Evolutionary conservation across 2,113 vertebrate genomes (phyloP).

Genomic region (Elephas maximus): DNA sequence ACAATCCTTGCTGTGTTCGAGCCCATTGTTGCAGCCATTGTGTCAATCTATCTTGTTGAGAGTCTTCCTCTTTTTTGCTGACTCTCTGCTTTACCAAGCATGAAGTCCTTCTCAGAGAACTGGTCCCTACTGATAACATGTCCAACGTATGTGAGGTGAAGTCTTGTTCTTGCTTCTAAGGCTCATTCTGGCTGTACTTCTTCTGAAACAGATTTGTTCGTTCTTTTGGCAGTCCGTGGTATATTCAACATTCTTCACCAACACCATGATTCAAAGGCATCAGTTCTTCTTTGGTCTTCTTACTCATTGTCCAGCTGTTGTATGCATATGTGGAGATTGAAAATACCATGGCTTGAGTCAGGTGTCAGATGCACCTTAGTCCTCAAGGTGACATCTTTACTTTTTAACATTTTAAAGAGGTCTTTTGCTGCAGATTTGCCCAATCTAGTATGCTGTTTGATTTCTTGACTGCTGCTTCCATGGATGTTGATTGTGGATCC

Average conservation of each 20-base stretch:
- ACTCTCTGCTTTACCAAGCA: not conserved
- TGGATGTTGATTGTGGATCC: not conserved
- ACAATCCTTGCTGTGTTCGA: too few species aligned
- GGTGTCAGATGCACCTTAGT: not conserved
- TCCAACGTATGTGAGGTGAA: not conserved
- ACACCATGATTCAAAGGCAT: not conserved
- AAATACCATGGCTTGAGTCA: not conserved
- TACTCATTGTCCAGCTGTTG: not conserved
- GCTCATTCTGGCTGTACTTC: not conserved
- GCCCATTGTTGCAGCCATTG: not conserved
- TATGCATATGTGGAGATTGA: not conserved
- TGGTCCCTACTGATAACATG: not conserved
- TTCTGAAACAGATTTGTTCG: not conserved
- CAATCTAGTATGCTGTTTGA: not conserved
- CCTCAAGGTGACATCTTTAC: not conserved
- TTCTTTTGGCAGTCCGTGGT: not conserved
- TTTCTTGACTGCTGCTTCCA: not conserved
- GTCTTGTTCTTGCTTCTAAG: not conserved
- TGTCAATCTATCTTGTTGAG: too few species aligned
- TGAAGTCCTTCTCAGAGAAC: not conserved
- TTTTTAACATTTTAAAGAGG: not conserved
- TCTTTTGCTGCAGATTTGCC: not conserved
- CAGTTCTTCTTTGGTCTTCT: not conserved
- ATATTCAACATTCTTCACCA: not conserved
- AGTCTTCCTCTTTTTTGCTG: not conserved